Evolutionary conservation across 2,797 vertebrate species (phyloP).

Genomic region (Girardinus metallicus): DNA sequence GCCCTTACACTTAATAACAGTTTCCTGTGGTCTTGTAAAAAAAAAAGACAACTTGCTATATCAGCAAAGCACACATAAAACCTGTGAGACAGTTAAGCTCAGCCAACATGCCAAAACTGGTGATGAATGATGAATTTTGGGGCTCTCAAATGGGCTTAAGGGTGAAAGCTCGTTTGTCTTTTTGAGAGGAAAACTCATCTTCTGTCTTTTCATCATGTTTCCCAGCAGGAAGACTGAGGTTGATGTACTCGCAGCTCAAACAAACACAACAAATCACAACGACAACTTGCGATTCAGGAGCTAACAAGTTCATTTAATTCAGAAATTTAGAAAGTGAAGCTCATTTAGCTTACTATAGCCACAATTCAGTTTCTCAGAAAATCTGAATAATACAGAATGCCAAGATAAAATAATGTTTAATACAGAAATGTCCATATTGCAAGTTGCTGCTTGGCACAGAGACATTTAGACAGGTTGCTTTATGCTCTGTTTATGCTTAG

Average conservation of each 20-base stretch:
- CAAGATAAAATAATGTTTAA: neutral
- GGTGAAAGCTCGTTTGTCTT: conserved; percentile 64
- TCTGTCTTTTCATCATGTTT: conserved; percentile 49
- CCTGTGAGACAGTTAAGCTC: conserved; percentile 40
- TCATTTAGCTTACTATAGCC: neutral
- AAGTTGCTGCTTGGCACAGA: neutral
- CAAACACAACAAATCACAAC: conserved; percentile 53
- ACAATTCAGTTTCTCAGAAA: neutral
- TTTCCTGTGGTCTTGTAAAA: conserved; percentile 57
- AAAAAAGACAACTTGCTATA: conserved; percentile 57
- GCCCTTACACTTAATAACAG: conserved; percentile 62
- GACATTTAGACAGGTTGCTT: neutral
- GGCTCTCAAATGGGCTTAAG: conserved; percentile 30
- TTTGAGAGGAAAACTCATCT: conserved; percentile 45
- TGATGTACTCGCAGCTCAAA: conserved; percentile 44
- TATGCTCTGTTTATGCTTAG: neutral
- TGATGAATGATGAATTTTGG: conserved; percentile 56
- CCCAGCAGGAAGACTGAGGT: conserved; percentile 15
- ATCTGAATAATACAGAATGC: neutral
- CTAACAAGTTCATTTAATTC: conserved; percentile 3
- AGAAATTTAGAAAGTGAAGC: neutral
- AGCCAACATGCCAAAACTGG: conserved; percentile 48
- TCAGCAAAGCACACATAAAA: conserved; percentile 57
- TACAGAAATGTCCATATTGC: neutral
- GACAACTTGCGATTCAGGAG: conserved; percentile 23